Conservation (phyloP, 2,113 vertebrate genomes). For the Seriola rivoliana region DNA sequence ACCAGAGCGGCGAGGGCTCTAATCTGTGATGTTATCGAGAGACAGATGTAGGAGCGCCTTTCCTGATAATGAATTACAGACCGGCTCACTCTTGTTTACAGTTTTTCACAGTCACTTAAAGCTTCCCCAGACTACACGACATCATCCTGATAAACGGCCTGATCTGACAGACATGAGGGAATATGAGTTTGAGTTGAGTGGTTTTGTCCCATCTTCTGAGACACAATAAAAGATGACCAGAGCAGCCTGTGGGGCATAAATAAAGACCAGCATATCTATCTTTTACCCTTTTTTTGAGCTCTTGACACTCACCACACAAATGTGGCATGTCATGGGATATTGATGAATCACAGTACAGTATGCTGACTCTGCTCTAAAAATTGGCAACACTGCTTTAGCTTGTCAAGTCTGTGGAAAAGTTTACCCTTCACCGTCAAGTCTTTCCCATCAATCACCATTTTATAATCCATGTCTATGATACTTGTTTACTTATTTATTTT, state of each 20-base stretch:
- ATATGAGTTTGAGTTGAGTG: slow-evolving; percentile 21
- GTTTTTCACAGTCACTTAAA: slow-evolving; percentile 66
- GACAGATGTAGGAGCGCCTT: slow-evolving; percentile 64
- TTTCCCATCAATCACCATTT: not conserved
- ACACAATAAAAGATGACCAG: slow-evolving; percentile 8
- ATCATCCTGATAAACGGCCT: slow-evolving; percentile 47
- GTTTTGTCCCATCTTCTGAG: slow-evolving; percentile 22
- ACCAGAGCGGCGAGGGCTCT: slow-evolving; percentile 53
- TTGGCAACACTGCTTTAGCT: not conserved
- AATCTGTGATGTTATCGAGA: slow-evolving; percentile 70
- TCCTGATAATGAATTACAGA: slow-evolving; percentile 67
- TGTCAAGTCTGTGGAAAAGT: not conserved
- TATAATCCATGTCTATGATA: not conserved
- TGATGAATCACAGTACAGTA: slow-evolving; percentile 22
- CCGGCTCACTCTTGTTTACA: slow-evolving; percentile 63
- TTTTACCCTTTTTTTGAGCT: slow-evolving; percentile 1
- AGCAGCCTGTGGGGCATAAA: not conserved
- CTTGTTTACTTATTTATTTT: not conserved
- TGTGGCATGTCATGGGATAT: slow-evolving; percentile 16
- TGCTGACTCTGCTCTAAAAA: slow-evolving; percentile 17
- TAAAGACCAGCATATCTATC: slow-evolving; percentile 21
- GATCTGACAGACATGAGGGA: slow-evolving; percentile 44
- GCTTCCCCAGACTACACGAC: slow-evolving; percentile 53
- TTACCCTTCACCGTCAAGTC: not conserved
- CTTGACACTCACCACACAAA: too few species aligned